These are phyloP conservation scores for Hycleus phaleratus DNA, from an alignment of 1,140 invertebrate species.

Conservation along the genomic window DNA sequence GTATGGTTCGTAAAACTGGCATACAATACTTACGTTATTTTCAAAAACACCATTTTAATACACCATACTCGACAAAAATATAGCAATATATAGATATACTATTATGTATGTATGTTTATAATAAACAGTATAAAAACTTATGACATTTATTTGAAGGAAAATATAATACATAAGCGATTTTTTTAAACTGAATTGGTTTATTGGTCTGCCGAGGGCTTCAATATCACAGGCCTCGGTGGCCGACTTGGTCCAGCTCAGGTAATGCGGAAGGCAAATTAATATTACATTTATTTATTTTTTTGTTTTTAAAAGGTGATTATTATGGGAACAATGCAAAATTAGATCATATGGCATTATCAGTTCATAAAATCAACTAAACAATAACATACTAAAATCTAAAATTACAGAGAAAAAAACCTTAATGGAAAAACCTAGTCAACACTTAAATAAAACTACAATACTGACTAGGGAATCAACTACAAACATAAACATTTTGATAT, in stretches of 20 bases:
- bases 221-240: slow-evolving; percentile 26
- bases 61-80: slow-evolving; percentile 1
- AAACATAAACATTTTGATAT: slow-evolving; percentile 37
- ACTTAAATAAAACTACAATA: slow-evolving; percentile 36
- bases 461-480: slow-evolving; percentile 39
- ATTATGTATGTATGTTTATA: not conserved
- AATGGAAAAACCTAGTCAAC: slow-evolving; percentile 37
- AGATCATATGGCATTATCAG: slow-evolving; percentile 22
- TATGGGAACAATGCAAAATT: slow-evolving; percentile 6
- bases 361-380: slow-evolving; percentile 26
- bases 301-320: too few relatives aligned
- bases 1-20: slow-evolving; percentile 26
- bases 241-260: slow-evolving; percentile 24
- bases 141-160: not conserved
- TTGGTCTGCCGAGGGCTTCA: slow-evolving; percentile 20
- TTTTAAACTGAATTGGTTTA: slow-evolving; percentile 12
- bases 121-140: not conserved
- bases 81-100: not conserved
- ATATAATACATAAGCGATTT: slow-evolving; percentile 1
- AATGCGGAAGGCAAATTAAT: slow-evolving; percentile 18
- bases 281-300: not conserved
- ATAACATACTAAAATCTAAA: slow-evolving; percentile 32
- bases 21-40: slow-evolving; percentile 6
- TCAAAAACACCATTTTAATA: slow-evolving; percentile 1
- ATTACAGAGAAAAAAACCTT: slow-evolving; percentile 21